Percentiles rank a stretch among this genome's conserved stretches.
These are phyloP conservation scores for Drosophila arizonae DNA, from an alignment of 1,140 invertebrate genomes.

Conservation along the genomic window DNA sequence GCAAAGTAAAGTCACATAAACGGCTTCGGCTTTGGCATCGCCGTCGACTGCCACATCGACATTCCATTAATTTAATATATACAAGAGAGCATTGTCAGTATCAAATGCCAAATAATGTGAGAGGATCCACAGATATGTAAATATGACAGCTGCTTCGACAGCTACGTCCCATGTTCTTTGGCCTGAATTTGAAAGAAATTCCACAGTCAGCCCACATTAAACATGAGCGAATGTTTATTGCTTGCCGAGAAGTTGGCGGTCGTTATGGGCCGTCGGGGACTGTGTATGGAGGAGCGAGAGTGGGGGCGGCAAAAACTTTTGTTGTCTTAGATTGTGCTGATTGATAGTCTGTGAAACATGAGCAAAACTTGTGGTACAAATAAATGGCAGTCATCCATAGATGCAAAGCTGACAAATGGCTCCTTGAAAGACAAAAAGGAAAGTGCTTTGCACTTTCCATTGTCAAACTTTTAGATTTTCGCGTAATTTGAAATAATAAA, in stretches of 20 bases:
- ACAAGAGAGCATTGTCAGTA: conserved; percentile 4
- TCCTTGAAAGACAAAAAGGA: conserved; percentile 12
- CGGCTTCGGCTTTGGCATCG: background rate
- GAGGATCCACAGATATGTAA: conserved; percentile 21
- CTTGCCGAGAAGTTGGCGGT: too few species aligned
- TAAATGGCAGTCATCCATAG: conserved; percentile 21
- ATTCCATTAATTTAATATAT: conserved; percentile 25
- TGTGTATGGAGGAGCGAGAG: too few species aligned
- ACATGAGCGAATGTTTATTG: conserved; percentile 13
- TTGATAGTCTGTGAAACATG: conserved; percentile 29
- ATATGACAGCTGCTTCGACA: conserved; percentile 36
- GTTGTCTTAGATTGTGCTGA: conserved; percentile 42
- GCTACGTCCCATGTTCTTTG: conserved; percentile 3
- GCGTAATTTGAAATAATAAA: conserved; percentile 13
- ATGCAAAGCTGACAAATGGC: conserved; percentile 36
- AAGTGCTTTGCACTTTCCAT: background rate
- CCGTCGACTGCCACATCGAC: background rate
- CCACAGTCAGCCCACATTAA: conserved; percentile 9
- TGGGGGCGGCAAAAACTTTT: conserved; percentile 14
- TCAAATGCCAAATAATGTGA: conserved; percentile 23
- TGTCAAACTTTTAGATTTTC: conserved; percentile 4
- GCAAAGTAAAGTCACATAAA: conserved; percentile 8
- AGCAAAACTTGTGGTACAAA: conserved; percentile 19
- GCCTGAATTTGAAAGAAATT: conserved; percentile 18
- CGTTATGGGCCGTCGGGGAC: too few species aligned